phyloP scores from a whole-genome alignment of 2,113 vertebrate genomes.

The Anarhynchus alexandrinus region DNA sequence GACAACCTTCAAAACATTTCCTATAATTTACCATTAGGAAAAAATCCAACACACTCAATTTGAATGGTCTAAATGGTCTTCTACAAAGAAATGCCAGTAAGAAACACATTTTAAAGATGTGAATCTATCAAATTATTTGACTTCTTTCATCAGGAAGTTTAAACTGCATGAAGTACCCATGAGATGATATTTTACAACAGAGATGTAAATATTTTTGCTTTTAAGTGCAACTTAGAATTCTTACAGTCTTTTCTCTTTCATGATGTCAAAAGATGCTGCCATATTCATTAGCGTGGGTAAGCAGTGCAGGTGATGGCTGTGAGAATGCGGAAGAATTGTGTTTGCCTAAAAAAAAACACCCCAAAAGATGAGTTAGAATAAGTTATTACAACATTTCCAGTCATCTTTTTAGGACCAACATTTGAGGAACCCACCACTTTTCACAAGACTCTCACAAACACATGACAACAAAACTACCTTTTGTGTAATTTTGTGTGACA shows the following conservation, averaged over 20 bases:
- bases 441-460: not conserved
- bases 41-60: not conserved
- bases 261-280: constrained; percentile 96
- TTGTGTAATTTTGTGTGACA: no score
- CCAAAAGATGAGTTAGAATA: not conserved
- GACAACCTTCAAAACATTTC: not conserved
- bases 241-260: constrained; percentile 94
- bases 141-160: not conserved
- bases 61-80: not conserved
- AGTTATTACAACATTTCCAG: not conserved
- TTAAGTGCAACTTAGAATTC: constrained; percentile 45
- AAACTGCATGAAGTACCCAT: not conserved
- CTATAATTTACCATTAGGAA: not conserved
- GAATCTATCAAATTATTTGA: not conserved
- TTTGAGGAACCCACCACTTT: not conserved
- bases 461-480: not conserved
- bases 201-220: not conserved
- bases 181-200: not conserved
- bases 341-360: constrained; percentile 82
- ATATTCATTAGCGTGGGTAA: constrained; percentile 96
- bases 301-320: constrained; percentile 97
- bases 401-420: not conserved
- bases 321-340: constrained; percentile 96
- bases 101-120: not conserved
- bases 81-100: not conserved